A percentile compares a stretch with the other conserved stretches of the same genome.
These are phyloP conservation scores for Rapana venosa DNA, from an alignment of 2,888 invertebrate genomes.

Conservation along the genomic window DNA sequence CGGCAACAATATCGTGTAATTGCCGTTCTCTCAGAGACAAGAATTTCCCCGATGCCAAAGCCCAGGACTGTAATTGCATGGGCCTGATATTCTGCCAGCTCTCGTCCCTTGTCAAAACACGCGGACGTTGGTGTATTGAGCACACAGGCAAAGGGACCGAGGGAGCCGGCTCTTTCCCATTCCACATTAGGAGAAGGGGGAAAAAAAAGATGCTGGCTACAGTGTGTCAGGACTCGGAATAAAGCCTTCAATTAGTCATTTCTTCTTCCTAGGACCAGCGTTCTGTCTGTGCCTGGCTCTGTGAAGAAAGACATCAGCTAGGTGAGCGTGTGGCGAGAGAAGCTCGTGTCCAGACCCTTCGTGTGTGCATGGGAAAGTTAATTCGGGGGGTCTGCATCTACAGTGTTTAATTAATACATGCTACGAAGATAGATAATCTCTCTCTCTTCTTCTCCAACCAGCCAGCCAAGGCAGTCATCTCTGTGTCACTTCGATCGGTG, in stretches of 20 bases:
- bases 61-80: conserved; percentile 7
- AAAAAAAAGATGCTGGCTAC: background rate
- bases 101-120: background rate
- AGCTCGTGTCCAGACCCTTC: background rate
- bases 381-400: background rate
- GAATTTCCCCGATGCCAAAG: background rate
- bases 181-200: background rate
- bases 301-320: background rate
- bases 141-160: background rate
- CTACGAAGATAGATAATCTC: background rate
- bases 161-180: background rate
- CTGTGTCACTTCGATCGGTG: no score
- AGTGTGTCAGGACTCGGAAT: background rate
- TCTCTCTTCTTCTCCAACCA: no score
- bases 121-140: background rate
- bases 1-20: background rate
- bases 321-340: background rate
- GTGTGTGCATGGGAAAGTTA: background rate
- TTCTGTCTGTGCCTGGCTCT: background rate
- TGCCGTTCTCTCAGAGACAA: conserved; percentile 6
- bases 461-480: no score
- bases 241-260: conserved; percentile 3
- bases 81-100: conserved; percentile 6
- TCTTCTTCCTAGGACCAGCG: background rate
- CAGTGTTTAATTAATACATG: background rate